Evolutionary conservation across 2,797 vertebrate species (phyloP).

Genomic region (Sciaenops ocellatus): DNA sequence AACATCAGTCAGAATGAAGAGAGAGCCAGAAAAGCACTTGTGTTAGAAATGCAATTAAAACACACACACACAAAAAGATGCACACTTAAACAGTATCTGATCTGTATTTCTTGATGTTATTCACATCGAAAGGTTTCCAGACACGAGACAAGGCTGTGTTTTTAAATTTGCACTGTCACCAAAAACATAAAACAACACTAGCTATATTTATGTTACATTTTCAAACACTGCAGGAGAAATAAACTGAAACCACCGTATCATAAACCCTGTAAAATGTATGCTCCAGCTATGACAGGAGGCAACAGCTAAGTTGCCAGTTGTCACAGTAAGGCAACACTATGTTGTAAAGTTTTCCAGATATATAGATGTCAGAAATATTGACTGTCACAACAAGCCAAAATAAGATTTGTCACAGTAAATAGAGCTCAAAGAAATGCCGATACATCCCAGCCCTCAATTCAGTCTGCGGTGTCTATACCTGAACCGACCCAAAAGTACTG

Average conservation of each 20-base stretch:
- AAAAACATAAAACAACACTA: background rate
- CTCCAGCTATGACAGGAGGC: background rate
- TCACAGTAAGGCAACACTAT: background rate
- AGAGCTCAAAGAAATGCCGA: background rate
- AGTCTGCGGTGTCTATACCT: background rate
- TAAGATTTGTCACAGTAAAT: background rate
- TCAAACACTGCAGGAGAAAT: background rate
- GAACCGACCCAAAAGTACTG: background rate
- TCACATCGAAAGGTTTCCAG: constrained; percentile 4
- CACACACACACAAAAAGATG: background rate
- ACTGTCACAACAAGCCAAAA: background rate
- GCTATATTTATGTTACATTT: background rate
- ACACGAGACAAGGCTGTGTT: background rate
- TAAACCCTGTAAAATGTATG: background rate
- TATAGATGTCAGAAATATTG: background rate
- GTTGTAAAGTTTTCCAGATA: no score
- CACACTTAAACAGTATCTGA: background rate
- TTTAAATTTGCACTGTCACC: no score
- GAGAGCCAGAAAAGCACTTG: background rate
- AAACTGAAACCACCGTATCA: background rate
- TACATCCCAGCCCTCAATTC: background rate
- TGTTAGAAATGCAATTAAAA: background rate
- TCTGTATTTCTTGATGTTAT: background rate
- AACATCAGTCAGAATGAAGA: background rate
- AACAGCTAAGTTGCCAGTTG: background rate